Evolutionary conservation across 2,797 vertebrate genomes (phyloP).

Genomic region (Cottoperca gobio): DNA sequence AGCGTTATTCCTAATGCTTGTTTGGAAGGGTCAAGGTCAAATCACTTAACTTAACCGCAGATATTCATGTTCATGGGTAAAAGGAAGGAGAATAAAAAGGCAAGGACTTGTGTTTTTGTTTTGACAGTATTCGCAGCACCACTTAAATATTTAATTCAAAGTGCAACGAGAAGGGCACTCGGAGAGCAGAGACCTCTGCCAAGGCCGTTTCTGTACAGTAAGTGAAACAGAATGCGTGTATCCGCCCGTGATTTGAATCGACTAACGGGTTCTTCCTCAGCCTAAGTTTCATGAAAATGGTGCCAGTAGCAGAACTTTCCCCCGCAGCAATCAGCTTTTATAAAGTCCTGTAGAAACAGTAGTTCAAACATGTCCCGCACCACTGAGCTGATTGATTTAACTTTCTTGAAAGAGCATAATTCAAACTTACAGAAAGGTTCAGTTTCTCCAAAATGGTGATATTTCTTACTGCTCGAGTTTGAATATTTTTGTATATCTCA

Average conservation of each 20-base stretch:
- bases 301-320: neutral
- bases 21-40: slow-evolving; percentile 47
- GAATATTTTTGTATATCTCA: neutral
- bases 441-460: neutral
- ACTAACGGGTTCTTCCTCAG: no score
- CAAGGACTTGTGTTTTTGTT: neutral
- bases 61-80: slow-evolving; percentile 13
- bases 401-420: slow-evolving; percentile 14
- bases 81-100: neutral
- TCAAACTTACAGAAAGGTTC: slow-evolving; percentile 11
- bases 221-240: no score
- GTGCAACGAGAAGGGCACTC: no score
- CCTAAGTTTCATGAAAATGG: no score
- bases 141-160: neutral
- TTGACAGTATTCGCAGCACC: neutral
- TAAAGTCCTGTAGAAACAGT: slow-evolving; percentile 1
- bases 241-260: no score
- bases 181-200: no score
- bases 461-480: neutral
- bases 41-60: slow-evolving; percentile 13
- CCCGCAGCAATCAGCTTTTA: neutral
- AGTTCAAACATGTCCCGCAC: slow-evolving; percentile 30
- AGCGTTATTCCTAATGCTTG: slow-evolving; percentile 38
- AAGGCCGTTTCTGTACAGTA: no score
- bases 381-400: slow-evolving; percentile 10